Base-by-base conservation (phyloP, 2,113 vertebrate species). In the Coracopsis vasa region DNA sequence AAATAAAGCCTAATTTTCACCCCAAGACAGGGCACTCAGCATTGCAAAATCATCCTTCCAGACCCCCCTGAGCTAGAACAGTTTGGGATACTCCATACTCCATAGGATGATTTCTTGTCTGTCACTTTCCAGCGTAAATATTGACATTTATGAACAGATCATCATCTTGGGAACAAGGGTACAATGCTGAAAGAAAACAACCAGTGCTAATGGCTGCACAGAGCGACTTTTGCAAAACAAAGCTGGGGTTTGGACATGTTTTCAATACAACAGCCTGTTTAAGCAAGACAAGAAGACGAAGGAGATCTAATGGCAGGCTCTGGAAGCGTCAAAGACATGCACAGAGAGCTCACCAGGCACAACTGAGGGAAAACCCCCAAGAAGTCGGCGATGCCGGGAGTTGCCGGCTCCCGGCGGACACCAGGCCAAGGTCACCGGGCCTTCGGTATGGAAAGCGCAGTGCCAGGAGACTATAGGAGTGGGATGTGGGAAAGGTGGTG, bases 381-480 rank as follows among this genome's bases (percentile, higher is more conserved):
- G 31, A 28, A 11, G 10, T 6, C 12, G 27, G 48, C 41, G n/a
- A 16, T 0, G 2, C 8, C 18, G 11, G 53, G 18, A 54, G 53
- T 14, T 58, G 33, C 13, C 65, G 42, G 29, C 19, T 44, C 7
- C 35, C 1, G 3, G 23, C 2, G 1, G 69, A 23, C 13, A 3
- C 10, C 28, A 7, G 48, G 39, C 25, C 10, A 2, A 45, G 35
- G 29, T 28, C 35, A 12, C 17, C 2, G 2, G 4, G 6, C 10
- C 23, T 13, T 4, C 17, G 13, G 4, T 1, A 3, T 10, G 2
- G 4, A 4, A 19, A 25, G 33, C 11, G 3, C 8, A 21, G 41
- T 58, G 24, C 16, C 45, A 2, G 1, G 3, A 4, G 20, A 20
- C 13, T 0, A 1, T 0, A 7, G 64, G 0, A 13, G 0, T 1